Conservation (phyloP, 2,113 vertebrate genomes). For the Holacanthus passer region DNA sequence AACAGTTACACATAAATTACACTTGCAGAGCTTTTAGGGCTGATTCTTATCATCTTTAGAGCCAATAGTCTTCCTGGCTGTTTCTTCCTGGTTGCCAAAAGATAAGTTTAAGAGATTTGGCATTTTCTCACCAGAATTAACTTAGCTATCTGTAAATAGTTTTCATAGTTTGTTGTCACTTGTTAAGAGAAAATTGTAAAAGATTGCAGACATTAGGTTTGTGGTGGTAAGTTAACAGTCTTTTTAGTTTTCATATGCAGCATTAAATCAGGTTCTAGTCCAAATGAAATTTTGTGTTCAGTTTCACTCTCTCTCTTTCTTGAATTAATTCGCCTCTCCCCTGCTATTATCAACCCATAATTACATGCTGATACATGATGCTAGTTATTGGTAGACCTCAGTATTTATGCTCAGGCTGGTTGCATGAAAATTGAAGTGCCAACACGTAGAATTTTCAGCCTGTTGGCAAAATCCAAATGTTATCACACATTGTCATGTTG, state of each 20-base stretch:
- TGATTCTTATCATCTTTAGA: too few species aligned
- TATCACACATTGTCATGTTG: slow-evolving; percentile 4
- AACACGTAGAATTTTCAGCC: neutral
- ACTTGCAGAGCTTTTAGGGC: too few species aligned
- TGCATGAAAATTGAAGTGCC: neutral
- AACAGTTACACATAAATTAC: too few species aligned
- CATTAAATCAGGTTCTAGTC: neutral
- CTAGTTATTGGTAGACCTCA: neutral
- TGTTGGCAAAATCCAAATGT: slow-evolving; percentile 18
- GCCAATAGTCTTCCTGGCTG: neutral
- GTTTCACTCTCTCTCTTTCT: neutral
- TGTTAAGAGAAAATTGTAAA: too few species aligned
- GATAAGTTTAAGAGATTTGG: neutral
- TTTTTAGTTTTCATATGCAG: neutral
- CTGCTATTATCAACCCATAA: neutral
- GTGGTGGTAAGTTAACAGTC: neutral
- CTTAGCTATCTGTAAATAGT: too few species aligned
- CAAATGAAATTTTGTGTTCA: neutral
- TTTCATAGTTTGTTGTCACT: too few species aligned
- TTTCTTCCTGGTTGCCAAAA: too few species aligned
- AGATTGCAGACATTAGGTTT: too few species aligned
- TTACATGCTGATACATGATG: neutral
- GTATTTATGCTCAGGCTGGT: slow-evolving; percentile 4
- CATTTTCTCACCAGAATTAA: neutral
- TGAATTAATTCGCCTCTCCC: neutral